Evolutionary conservation across 2,888 invertebrate genomes (phyloP), one percentile per base, ranked within the genome.

Genomic region (Brassicogethes aeneus): DNA sequence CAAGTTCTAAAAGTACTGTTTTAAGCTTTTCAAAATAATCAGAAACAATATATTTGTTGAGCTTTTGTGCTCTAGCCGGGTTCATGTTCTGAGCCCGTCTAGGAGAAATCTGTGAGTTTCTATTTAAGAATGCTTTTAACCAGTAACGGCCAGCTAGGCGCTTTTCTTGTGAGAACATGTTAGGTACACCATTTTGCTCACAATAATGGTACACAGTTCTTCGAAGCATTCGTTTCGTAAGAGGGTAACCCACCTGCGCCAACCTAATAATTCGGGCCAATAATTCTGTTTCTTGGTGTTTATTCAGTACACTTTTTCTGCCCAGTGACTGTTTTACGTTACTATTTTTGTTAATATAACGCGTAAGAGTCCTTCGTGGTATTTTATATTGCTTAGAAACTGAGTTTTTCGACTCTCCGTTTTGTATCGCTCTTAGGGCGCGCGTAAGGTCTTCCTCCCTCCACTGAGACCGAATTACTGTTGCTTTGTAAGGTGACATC

Each of bases 51-150:
- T 44, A 36, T 39, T 46, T 48, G 15, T 50, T 52, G 12, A 46
- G 16, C 32, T 48, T 58, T 48, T 54, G 54, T 5, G 52, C 53
- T 16, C 57, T 40, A 3, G 51, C 55, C 16, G 50, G 48, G 34
- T 56, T 59, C 47, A 59, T 39, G 16, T 41, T 45, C 39, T 58
- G 54, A 47, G 35, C 50, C 54, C 41, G 54, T 41, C 32, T 37
- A 1, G 2, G 3, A 2, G 13, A 17, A 17, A 37, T 37, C 15
- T 23, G 5, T 2, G 13, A 17, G 33, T 41, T 10, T 14, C 12
- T 23, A 13, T 13, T 15, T 13, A 16, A 7, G 10, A 23, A 23
- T 10, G 7, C 23, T 23, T 23, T 23, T 7, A 23, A 10, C 10
- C 23, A 23, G 10, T 23, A 23, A 7, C 23, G 23, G 5, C 23